phyloP scores from a whole-genome alignment of 2,113 vertebrate genomes.

The Petrocephalus microphthalmus region DNA sequence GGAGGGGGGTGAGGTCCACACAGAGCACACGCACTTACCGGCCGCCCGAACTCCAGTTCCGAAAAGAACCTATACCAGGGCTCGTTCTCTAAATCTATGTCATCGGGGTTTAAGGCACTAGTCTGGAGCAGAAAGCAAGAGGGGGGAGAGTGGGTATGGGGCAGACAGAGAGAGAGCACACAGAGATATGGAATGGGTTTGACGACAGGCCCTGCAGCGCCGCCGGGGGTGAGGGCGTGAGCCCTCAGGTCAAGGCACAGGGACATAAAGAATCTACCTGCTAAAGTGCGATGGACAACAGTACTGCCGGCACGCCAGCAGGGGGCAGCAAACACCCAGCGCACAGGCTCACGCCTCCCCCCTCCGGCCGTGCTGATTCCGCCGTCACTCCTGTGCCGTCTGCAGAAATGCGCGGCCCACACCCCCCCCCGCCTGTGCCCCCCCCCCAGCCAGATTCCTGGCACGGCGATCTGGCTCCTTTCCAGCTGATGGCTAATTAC shows the following conservation, averaged over 20 bases:
- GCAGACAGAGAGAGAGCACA: slow-evolving; percentile 63
- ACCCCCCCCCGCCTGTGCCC: background rate
- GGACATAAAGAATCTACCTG: too few relatives aligned
- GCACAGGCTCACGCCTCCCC: background rate
- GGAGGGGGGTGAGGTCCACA: slow-evolving; percentile 30
- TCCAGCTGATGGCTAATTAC: background rate
- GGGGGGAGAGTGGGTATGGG: slow-evolving; percentile 31
- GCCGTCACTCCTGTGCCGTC: background rate
- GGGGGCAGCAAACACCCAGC: background rate
- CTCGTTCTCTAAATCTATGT: slow-evolving; percentile 99
- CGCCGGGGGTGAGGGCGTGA: background rate
- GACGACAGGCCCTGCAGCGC: background rate
- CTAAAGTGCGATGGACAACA: background rate
- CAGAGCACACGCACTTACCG: slow-evolving; percentile 87
- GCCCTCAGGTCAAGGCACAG: background rate
- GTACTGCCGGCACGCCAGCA: background rate
- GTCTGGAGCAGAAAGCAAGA: slow-evolving; percentile 74
- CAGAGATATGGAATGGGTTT: slow-evolving; percentile 60
- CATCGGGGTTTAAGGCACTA: slow-evolving; percentile 82
- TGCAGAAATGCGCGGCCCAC: background rate
- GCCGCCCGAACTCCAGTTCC: slow-evolving; percentile 96
- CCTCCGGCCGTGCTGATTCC: background rate
- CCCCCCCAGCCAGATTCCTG: background rate
- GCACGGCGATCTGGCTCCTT: background rate
- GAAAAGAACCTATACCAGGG: slow-evolving; percentile 99